Conservation (phyloP, 2,797 vertebrate genomes). For the Paguma larvata region DNA sequence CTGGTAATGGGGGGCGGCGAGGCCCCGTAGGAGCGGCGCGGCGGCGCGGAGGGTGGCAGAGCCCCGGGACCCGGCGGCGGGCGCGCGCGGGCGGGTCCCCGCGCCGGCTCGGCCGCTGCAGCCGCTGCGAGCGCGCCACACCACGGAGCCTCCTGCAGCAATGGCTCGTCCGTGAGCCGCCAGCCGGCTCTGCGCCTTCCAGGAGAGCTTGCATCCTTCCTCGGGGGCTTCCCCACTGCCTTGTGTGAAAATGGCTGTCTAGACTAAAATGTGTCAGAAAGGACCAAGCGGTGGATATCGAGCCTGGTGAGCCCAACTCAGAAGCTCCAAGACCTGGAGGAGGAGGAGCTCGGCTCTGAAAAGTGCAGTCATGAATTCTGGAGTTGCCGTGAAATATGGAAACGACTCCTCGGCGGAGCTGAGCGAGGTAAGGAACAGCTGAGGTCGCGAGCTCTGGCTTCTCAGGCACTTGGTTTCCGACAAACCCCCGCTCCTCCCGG, state of each 20-base stretch:
- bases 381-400: constrained; percentile 90
- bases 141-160: constrained; percentile 68
- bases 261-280: constrained; percentile 81
- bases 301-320: constrained; percentile 78
- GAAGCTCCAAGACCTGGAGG: constrained; percentile 79
- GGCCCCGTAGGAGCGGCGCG: constrained; percentile 72
- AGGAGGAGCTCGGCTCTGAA: constrained; percentile 79
- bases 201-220: constrained; percentile 77
- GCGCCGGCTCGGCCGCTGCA: constrained; percentile 63
- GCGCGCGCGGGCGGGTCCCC: constrained; percentile 74
- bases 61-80: constrained; percentile 79
- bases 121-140: constrained; percentile 69
- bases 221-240: constrained; percentile 76
- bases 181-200: constrained; percentile 59
- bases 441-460: constrained; percentile 67
- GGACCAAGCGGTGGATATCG: constrained; percentile 76
- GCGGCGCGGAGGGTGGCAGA: constrained; percentile 80
- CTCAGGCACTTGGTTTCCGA: constrained; percentile 32
- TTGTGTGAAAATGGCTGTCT: constrained; percentile 88
- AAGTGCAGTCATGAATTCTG: constrained; percentile 92
- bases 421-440: constrained; percentile 91
- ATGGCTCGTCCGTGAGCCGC: constrained; percentile 83
- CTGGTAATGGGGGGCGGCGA: constrained; percentile 79
- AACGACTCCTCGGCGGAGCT: constrained; percentile 89
- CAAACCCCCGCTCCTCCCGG: background rate